Evolutionary conservation across 2,113 vertebrate genomes (phyloP).

Genomic region (Redunca redunca): DNA sequence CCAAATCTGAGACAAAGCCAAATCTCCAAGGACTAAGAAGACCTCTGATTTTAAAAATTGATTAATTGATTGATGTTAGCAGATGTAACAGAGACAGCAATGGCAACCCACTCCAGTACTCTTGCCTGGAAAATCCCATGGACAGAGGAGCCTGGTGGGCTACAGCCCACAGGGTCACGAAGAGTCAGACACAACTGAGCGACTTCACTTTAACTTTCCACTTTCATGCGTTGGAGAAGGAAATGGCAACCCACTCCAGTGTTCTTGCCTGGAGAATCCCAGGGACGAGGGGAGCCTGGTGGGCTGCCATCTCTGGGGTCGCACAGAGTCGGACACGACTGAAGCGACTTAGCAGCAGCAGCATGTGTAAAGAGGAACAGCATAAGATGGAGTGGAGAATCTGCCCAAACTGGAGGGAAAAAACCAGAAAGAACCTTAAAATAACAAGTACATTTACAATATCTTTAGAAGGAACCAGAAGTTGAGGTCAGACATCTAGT

Average conservation of each 20-base stretch:
- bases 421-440: not conserved
- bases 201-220: not conserved
- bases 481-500: not conserved
- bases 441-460: not conserved
- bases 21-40: not conserved
- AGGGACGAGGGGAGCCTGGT: not conserved
- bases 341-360: not conserved
- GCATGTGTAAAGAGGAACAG: not conserved
- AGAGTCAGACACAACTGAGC: fast-evolving
- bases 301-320: fast-evolving
- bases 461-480: not conserved
- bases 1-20: not conserved
- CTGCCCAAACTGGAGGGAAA: not conserved
- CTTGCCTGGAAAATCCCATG: not conserved
- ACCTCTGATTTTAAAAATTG: not conserved
- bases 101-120: not conserved
- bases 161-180: fast-evolving
- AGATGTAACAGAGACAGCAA: not conserved
- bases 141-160: fast-evolving
- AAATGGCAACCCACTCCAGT: not conserved
- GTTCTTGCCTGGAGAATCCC: not conserved
- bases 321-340: fast-evolving
- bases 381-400: not conserved
- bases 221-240: not conserved
- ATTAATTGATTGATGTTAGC: not conserved